Base-by-base conservation (phyloP, 2,888 invertebrate species). In the Synergus umbraculus region DNA sequence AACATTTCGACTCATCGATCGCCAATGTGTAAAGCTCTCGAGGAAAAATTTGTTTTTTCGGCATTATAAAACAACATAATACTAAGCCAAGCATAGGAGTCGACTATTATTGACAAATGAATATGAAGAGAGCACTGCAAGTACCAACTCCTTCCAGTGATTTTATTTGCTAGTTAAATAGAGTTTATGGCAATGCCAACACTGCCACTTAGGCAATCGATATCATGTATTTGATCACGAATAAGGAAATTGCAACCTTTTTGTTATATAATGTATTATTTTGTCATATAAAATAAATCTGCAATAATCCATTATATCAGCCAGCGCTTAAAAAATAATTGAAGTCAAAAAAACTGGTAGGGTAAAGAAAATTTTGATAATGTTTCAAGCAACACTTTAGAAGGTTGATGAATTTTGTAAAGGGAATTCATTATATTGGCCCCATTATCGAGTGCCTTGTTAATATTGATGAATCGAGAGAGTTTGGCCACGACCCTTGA, bases 1-100 rank as follows among this genome's bases (percentile, higher is more conserved):
- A 73, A 73, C 73, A 73, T 73, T 73, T 54, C 73, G 73, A 73
- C 29, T 22, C 37, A 37, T 8, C 54, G 49, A 73, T 73, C 37
- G 65, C 37, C 64, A 65, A 43, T 65, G 65, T 65, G 41, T 9
- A 18, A 65, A 43, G 41, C n/a, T 15, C 15, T 5, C 4, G 1
- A 49, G 8, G 15, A 49, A n/a, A 49, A n/a, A 7, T 5, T 49
- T 49, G 5, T 2, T 49, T 15, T n/a, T 49, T 49, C n/a, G 1
- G n/a, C 7, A 49, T 49, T n/a, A n/a, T 49, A 49, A 49, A 49
- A 15, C 49, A 49, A n/a, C 49, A 7, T 29, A 29, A 29, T 29
- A 29, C 29, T 3, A 29, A 29, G 29, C 29, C 29, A 29, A 29
- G 5, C 5, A 49, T 9, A 49, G 7, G 7, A n/a, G n/a, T 49